Evolutionary conservation across 2,888 invertebrate genomes (phyloP).

Genomic region (Caenorhabditis macrosperma): DNA sequence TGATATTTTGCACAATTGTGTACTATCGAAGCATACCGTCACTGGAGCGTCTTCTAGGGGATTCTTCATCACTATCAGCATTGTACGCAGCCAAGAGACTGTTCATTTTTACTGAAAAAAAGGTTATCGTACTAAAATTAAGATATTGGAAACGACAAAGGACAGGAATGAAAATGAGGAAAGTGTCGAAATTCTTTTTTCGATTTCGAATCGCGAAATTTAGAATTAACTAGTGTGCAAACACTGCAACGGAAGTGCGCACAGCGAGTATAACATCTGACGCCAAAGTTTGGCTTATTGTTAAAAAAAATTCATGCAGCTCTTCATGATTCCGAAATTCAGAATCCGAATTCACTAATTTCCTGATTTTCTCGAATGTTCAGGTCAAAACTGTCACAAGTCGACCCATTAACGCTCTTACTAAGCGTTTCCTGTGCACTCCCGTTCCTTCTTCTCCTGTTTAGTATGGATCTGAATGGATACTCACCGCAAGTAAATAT

Average conservation of each 20-base stretch:
- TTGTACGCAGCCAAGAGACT: slow-evolving; percentile 61
- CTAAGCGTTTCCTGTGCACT: slow-evolving; percentile 35
- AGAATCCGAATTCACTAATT: not conserved
- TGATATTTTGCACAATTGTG: slow-evolving; percentile 9
- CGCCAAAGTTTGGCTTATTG: not conserved
- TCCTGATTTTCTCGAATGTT: not conserved
- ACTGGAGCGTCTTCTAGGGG: slow-evolving; percentile 48
- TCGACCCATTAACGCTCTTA: slow-evolving; percentile 9
- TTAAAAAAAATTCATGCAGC: not conserved
- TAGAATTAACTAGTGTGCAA: not conserved
- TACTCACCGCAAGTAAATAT: slow-evolving; percentile 39
- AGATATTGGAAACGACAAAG: no score
- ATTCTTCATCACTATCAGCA: slow-evolving; percentile 65
- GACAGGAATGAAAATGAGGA: no score
- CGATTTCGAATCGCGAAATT: slow-evolving; percentile 9
- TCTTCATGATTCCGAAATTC: not conserved
- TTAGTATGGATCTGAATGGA: slow-evolving; percentile 33
- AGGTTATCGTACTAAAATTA: no score
- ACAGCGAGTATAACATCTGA: not conserved
- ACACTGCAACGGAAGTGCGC: slow-evolving; percentile 31
- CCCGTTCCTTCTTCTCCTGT: slow-evolving; percentile 6
- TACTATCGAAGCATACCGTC: slow-evolving; percentile 34
- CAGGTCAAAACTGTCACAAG: slow-evolving; percentile 5
- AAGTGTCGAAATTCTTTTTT: not conserved
- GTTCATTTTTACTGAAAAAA: slow-evolving; percentile 51